Evolutionary conservation across 1,140 invertebrate genomes (phyloP).

Genomic region (Vollenhovia emeryi): DNA sequence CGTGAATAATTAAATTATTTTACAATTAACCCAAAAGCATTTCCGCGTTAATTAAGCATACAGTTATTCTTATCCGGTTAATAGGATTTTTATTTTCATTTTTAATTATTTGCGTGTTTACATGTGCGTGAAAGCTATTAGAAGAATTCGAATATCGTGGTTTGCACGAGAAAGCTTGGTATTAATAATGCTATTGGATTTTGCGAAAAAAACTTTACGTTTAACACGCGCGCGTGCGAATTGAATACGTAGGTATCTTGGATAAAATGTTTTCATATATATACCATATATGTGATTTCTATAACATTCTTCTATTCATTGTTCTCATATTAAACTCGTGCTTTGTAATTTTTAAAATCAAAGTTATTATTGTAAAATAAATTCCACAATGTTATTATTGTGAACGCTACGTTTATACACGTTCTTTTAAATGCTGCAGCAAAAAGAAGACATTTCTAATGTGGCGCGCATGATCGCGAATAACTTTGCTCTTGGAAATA

Average conservation of each 20-base stretch:
- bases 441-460: neutral
- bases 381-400: neutral
- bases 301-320: neutral
- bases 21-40: constrained; percentile 38
- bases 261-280: neutral
- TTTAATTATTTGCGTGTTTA: no score
- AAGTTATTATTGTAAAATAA: neutral
- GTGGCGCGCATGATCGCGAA: neutral
- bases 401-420: neutral
- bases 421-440: neutral
- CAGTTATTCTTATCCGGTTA: neutral
- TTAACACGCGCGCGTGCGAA: constrained; percentile 2
- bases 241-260: neutral
- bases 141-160: neutral
- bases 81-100: constrained; percentile 24
- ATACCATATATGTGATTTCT: neutral
- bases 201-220: neutral
- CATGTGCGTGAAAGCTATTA: neutral
- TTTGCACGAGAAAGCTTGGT: neutral
- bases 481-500: neutral
- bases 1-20: constrained; percentile 49
- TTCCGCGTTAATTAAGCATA: constrained; percentile 29
- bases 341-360: neutral
- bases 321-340: neutral
- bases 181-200: neutral